Conservation (phyloP, 2,888 invertebrate species). For the Drosophila formosana region DNA sequence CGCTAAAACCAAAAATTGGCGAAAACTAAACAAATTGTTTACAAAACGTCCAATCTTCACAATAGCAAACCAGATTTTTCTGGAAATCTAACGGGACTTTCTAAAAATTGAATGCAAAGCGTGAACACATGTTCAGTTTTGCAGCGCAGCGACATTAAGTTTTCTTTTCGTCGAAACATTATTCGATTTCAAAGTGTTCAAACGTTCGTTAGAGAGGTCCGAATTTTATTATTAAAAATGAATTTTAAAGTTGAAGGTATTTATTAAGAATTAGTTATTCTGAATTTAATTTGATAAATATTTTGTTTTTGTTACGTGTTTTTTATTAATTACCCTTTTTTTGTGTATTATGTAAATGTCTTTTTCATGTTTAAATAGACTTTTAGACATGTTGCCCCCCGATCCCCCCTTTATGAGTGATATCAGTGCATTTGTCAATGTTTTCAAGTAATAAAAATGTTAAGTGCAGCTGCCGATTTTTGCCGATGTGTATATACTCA, state of each 20-base stretch:
- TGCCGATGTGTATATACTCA: no score
- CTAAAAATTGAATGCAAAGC: no score
- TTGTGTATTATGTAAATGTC: neutral
- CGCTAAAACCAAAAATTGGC: neutral
- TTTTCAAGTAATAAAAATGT: no score
- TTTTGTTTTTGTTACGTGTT: neutral
- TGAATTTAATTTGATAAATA: neutral
- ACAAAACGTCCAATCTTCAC: neutral
- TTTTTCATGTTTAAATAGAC: no score
- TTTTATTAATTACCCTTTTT: conserved; percentile 30
- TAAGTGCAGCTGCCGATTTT: no score
- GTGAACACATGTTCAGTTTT: neutral
- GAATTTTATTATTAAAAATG: conserved; percentile 4
- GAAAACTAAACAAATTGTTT: neutral
- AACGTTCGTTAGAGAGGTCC: no score
- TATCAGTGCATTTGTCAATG: no score
- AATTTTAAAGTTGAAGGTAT: conserved; percentile 4
- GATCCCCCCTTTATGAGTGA: no score
- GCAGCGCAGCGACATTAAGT: no score
- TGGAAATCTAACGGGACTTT: neutral
- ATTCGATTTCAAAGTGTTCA: no score
- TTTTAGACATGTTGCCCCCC: no score
- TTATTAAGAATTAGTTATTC: neutral
- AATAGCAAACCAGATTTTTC: neutral
- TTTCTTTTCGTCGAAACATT: no score